phyloP scores from a whole-genome alignment of 2,797 vertebrate genomes.

The Leuciscus waleckii region DNA sequence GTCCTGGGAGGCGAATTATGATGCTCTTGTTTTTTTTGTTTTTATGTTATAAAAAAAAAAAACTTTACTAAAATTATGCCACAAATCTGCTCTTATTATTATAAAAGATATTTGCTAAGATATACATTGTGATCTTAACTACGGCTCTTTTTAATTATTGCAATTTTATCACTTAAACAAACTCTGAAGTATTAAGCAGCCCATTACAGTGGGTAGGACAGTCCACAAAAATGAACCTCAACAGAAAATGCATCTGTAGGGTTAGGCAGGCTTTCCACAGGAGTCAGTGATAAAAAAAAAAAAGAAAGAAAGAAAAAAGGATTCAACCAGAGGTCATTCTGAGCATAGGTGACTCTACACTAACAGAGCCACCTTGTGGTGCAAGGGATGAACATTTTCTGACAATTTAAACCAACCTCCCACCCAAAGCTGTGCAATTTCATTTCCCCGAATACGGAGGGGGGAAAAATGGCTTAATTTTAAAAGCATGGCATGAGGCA shows the following conservation, averaged over 20 bases:
- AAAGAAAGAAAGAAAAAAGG: neutral
- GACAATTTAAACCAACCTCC: neutral
- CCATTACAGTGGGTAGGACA: neutral
- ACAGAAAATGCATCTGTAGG: neutral
- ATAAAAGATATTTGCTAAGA: neutral
- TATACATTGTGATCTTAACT: neutral
- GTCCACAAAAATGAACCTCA: slow-evolving; percentile 17
- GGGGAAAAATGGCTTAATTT: neutral
- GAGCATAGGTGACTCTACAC: slow-evolving; percentile 21
- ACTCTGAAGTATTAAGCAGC: neutral
- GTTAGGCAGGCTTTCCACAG: slow-evolving; percentile 6
- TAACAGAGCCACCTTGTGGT: slow-evolving; percentile 69
- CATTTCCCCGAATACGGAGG: neutral
- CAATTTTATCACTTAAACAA: neutral
- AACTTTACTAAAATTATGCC: neutral
- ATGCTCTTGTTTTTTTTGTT: neutral
- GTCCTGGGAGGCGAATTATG: slow-evolving; percentile 9
- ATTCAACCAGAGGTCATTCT: neutral
- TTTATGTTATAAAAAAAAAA: neutral
- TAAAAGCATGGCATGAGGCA: neutral
- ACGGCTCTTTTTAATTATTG: slow-evolving; percentile 12
- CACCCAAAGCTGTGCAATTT: slow-evolving; percentile 14
- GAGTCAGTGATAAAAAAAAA: neutral
- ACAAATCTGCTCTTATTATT: neutral
- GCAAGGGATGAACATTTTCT: neutral